Conservation (phyloP, 2,797 vertebrate genomes). For the Adrianichthys oophorus region DNA sequence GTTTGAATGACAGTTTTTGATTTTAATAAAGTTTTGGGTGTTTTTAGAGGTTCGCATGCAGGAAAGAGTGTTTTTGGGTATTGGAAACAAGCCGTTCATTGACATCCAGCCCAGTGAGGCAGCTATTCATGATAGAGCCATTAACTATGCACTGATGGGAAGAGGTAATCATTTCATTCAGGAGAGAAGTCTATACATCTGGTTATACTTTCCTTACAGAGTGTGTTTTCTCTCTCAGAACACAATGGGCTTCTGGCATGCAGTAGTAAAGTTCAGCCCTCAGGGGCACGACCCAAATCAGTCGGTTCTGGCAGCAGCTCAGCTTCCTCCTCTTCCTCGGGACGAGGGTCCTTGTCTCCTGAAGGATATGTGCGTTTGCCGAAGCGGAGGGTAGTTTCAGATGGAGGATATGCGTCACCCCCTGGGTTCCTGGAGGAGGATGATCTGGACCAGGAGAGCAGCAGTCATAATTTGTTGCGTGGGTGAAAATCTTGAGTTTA, state of each 20-base stretch:
- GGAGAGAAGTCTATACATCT: not conserved
- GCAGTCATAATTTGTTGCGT: conserved; percentile 74
- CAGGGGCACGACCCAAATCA: conserved; percentile 69
- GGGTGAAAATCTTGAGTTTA: conserved; percentile 19
- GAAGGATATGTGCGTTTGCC: conserved; percentile 60
- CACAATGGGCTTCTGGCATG: conserved; percentile 37
- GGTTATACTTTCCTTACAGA: not conserved
- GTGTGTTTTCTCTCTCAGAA: conserved; percentile 42
- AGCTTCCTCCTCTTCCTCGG: conserved; percentile 81
- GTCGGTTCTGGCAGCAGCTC: conserved; percentile 73
- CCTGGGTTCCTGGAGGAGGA: conserved; percentile 71
- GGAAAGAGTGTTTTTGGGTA: conserved; percentile 84
- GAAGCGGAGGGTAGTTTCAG: conserved; percentile 34
- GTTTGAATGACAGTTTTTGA: not conserved
- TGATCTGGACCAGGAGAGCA: conserved; percentile 72
- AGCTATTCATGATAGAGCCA: conserved; percentile 80
- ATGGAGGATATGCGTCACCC: conserved; percentile 45
- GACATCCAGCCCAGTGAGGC: conserved; percentile 86
- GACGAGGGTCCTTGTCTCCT: conserved; percentile 72
- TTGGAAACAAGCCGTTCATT: conserved; percentile 85
- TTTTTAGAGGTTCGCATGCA: conserved; percentile 81
- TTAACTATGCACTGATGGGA: conserved; percentile 74
- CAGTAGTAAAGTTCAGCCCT: conserved; percentile 30
- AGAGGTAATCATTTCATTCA: conserved; percentile 59
- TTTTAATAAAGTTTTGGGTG: not conserved